phyloP scores from a whole-genome alignment of 1,140 invertebrate species.

The Cephus cinctus region DNA sequence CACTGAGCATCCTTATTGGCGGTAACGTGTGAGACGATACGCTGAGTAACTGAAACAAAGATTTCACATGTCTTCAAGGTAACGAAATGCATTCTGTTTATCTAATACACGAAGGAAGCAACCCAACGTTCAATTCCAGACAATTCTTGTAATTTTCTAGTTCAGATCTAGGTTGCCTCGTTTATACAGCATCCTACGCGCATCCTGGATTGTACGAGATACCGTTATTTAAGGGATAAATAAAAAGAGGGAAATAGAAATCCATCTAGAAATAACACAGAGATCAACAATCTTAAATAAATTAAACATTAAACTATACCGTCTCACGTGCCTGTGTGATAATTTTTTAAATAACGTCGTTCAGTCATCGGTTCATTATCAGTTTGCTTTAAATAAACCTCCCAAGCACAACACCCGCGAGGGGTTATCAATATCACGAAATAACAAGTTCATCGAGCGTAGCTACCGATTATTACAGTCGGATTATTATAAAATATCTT shows the following conservation, averaged over 20 bases:
- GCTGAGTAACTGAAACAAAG: conserved; percentile 54
- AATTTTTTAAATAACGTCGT: conserved; percentile 1
- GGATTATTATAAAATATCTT: too few species aligned
- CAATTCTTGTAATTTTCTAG: conserved; percentile 37
- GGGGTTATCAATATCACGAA: too few species aligned
- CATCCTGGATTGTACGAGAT: conserved; percentile 12
- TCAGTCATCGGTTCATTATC: too few species aligned
- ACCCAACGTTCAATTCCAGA: conserved; percentile 32
- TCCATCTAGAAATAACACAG: conserved; percentile 17
- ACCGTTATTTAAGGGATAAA: conserved; percentile 26
- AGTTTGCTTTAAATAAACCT: too few species aligned
- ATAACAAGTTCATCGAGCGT: too few species aligned
- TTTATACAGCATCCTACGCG: conserved; percentile 11
- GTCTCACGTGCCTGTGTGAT: too few species aligned
- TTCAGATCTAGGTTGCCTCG: conserved; percentile 38
- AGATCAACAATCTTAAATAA: too few species aligned
- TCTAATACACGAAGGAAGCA: conserved; percentile 3
- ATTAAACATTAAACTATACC: too few species aligned
- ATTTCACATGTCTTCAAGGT: background rate
- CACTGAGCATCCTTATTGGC: conserved; percentile 53
- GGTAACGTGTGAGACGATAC: conserved; percentile 58
- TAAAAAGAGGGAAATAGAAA: conserved; percentile 19
- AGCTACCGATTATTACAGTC: too few species aligned
- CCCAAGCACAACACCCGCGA: too few species aligned
- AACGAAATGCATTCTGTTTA: background rate